Percentiles rank a stretch among this genome's conserved stretches.
Evolutionary conservation across 2,113 vertebrate species (phyloP).

Genomic region (Melanostigma gelatinosum): DNA sequence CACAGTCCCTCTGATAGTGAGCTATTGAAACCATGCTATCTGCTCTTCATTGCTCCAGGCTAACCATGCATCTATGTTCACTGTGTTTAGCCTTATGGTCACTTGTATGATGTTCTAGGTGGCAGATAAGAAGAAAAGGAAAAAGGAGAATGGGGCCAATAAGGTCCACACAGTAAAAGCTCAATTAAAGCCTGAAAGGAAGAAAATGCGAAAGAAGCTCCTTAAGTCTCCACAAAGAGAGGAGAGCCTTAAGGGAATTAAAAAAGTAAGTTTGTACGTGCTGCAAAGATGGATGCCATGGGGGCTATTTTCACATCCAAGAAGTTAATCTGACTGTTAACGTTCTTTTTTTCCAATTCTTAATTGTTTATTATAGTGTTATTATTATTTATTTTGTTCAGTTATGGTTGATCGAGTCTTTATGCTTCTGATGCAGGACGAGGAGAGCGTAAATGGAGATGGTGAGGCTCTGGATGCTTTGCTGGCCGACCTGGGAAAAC

Average conservation of each 20-base stretch:
- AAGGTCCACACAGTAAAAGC: slow-evolving; percentile 49
- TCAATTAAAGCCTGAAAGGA: slow-evolving; percentile 65
- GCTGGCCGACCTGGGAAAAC: slow-evolving; percentile 79
- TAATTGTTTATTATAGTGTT: background rate
- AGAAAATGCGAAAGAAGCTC: slow-evolving; percentile 47
- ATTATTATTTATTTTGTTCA: background rate
- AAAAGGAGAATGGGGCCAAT: slow-evolving; percentile 53
- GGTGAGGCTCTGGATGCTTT: slow-evolving; percentile 70
- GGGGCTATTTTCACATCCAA: background rate
- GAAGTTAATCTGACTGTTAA: background rate
- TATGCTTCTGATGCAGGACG: slow-evolving; percentile 26
- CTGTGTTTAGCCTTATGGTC: background rate
- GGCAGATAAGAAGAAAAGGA: slow-evolving; percentile 70
- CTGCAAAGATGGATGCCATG: background rate
- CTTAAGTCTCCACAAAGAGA: slow-evolving; percentile 40
- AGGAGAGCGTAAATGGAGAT: slow-evolving; percentile 27
- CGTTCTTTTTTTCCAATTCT: background rate
- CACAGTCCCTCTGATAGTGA: background rate
- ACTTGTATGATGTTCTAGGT: slow-evolving; percentile 45
- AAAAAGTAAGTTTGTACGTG: slow-evolving; percentile 41
- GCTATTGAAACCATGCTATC: background rate
- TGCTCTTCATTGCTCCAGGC: background rate
- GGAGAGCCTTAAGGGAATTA: background rate
- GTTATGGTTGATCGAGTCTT: background rate
- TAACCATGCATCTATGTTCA: background rate